phyloP scores from a whole-genome alignment of 2,888 invertebrate genomes.

The Cerastis rubricosa region DNA sequence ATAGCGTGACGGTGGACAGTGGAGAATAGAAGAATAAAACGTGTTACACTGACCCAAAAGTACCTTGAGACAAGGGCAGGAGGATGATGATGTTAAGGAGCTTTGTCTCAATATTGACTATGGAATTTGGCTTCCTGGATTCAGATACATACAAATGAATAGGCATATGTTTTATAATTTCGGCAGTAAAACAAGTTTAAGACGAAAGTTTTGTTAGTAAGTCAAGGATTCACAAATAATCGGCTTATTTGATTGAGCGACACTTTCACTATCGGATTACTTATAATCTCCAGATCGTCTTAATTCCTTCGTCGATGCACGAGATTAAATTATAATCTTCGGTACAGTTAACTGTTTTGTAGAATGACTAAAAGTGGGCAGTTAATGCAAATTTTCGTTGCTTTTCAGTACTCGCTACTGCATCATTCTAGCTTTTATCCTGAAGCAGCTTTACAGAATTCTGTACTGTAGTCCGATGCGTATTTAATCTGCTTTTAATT shows the following conservation, averaged over 20 bases:
- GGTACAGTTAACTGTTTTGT: conserved; percentile 13
- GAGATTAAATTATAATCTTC: conserved; percentile 5
- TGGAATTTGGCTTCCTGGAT: conserved; percentile 1
- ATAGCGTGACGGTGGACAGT: no score
- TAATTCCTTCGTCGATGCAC: background rate
- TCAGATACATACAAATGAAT: background rate
- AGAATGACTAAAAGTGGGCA: background rate
- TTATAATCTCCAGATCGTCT: conserved; percentile 14
- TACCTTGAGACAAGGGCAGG: no score
- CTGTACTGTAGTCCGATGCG: background rate
- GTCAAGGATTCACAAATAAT: conserved; percentile 40
- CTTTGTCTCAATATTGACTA: background rate
- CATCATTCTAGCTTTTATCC: background rate
- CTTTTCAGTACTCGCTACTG: background rate
- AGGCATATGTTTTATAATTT: conserved; percentile 13
- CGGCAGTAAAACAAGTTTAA: background rate
- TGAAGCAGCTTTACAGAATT: background rate
- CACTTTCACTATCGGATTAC: conserved; percentile 46
- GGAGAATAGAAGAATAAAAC: no score
- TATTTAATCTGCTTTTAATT: background rate
- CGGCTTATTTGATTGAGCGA: conserved; percentile 39
- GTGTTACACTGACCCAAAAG: no score
- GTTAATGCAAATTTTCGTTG: background rate
- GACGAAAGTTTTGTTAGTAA: conserved; percentile 18
- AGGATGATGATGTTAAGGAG: background rate